phyloP scores from a whole-genome alignment of 2,113 vertebrate genomes.

The Typhlomys cinereus region DNA sequence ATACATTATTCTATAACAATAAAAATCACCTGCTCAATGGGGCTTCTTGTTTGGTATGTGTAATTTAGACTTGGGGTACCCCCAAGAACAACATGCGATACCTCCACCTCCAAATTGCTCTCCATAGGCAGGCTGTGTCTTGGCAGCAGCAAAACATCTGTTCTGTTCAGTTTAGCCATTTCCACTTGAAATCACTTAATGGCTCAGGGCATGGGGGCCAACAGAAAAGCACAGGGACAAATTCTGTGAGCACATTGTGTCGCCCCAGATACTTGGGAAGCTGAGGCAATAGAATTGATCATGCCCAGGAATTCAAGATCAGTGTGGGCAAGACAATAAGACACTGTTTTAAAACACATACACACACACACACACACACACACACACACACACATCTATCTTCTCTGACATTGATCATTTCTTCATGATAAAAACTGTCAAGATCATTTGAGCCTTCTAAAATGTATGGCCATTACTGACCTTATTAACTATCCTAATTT shows the following conservation, averaged over 20 bases:
- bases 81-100: not conserved
- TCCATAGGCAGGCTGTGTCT: not conserved
- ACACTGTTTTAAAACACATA: not conserved
- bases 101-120: constrained; percentile 49
- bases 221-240: not conserved
- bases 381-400: not conserved
- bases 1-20: constrained; percentile 51
- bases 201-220: not conserved
- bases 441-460: not conserved
- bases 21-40: constrained; percentile 44
- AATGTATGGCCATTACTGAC: not conserved
- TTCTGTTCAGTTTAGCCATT: constrained; percentile 14
- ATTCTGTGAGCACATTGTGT: not conserved
- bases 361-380: not conserved
- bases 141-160: constrained; percentile 35
- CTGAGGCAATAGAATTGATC: not conserved
- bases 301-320: not conserved
- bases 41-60: constrained; percentile 19
- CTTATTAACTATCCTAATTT: not conserved
- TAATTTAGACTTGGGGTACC: constrained; percentile 49
- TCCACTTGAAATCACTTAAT: constrained; percentile 45
- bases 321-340: not conserved
- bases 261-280: not conserved
- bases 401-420: not conserved
- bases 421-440: not conserved